Evolutionary conservation across 2,797 vertebrate genomes (phyloP).

Genomic region (Anniella stebbinsi): DNA sequence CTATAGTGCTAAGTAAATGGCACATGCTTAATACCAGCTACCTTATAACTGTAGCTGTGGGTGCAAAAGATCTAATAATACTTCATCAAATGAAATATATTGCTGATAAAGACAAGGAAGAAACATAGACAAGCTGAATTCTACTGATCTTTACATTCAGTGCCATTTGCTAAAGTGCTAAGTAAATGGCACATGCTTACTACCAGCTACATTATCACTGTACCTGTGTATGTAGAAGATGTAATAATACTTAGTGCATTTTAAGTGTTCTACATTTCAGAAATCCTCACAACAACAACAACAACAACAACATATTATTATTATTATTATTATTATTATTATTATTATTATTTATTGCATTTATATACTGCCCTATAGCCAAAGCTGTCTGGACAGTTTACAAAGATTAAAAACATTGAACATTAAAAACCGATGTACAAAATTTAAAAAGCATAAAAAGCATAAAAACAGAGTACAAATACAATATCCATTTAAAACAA

Average conservation of each 20-base stretch:
- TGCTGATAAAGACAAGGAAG: neutral
- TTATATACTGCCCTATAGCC: too few species aligned
- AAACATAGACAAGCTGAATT: neutral
- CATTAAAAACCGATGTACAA: too few species aligned
- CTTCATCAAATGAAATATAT: too few species aligned
- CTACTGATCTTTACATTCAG: neutral
- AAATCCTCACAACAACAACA: neutral
- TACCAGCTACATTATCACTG: neutral
- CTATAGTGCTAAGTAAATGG: neutral
- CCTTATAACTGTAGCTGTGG: neutral
- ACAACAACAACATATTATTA: too few species aligned
- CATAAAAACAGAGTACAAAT: too few species aligned
- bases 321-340: too few species aligned
- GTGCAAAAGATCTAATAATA: neutral
- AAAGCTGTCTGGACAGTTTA: too few species aligned
- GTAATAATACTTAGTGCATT: neutral
- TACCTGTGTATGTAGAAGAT: neutral
- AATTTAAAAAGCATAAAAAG: too few species aligned
- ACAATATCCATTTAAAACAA: too few species aligned
- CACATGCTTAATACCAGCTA: neutral
- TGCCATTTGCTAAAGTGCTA: neutral
- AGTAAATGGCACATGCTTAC: neutral
- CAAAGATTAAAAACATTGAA: too few species aligned
- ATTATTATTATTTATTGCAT: too few species aligned
- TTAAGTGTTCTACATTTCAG: neutral